These are phyloP conservation scores for Avahi laniger DNA, from an alignment of 2,797 vertebrate genomes.

Conservation along the genomic window DNA sequence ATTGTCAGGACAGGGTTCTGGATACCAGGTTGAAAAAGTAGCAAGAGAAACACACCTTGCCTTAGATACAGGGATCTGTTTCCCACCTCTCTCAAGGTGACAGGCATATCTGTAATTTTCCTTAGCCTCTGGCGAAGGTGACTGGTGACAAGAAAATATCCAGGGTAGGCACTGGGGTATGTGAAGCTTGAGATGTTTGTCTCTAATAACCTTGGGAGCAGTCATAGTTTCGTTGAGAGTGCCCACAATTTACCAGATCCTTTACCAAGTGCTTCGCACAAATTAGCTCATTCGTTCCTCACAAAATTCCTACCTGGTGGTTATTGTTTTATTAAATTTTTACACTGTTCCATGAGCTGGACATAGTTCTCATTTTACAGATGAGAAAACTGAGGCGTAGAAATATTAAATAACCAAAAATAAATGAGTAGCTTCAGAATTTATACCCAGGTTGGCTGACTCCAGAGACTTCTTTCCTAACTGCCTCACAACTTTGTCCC, in stretches of 20 bases:
- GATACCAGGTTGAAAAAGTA: background rate
- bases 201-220: background rate
- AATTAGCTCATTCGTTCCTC: background rate
- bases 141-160: background rate
- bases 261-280: background rate
- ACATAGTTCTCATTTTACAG: background rate
- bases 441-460: background rate
- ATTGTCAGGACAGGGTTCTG: background rate
- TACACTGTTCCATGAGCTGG: background rate
- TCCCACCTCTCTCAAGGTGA: background rate
- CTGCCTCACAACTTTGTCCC: too few relatives aligned
- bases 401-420: background rate
- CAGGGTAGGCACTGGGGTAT: background rate
- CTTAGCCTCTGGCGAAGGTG: background rate
- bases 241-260: background rate
- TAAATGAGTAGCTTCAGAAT: background rate
- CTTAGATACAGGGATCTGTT: background rate
- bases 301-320: background rate
- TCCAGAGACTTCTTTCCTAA: background rate
- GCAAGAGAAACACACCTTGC: background rate
- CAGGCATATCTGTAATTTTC: background rate
- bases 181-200: background rate
- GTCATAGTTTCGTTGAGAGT: background rate
- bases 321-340: background rate
- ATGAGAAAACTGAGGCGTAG: background rate